phyloP scores from a whole-genome alignment of 1,140 invertebrate species.

The Brachionus plicatilis region DNA sequence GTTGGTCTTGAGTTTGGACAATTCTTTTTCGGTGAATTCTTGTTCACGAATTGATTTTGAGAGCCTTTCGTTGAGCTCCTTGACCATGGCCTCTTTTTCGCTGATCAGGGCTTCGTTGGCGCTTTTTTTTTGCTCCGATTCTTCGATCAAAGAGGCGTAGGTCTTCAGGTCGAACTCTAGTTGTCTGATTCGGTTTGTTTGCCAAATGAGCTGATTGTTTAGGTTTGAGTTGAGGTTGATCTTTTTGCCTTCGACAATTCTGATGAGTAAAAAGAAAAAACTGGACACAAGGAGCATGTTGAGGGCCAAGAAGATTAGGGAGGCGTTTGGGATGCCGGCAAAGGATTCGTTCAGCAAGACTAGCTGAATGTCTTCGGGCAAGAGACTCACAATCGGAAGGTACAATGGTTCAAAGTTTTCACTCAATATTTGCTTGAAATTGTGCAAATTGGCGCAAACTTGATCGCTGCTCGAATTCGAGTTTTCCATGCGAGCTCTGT shows the following conservation, averaged over 20 bases:
- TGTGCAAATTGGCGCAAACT: slow-evolving; percentile 11
- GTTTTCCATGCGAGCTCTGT: neutral
- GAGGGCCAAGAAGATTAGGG: neutral
- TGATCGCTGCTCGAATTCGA: neutral
- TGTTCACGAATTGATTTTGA: neutral
- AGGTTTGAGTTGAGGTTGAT: neutral
- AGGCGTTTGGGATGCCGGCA: neutral
- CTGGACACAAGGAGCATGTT: neutral
- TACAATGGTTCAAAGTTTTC: slow-evolving; percentile 11
- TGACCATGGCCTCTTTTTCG: neutral
- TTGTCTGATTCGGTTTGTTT: neutral
- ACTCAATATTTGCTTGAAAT: neutral
- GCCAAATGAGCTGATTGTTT: neutral
- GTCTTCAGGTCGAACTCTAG: slow-evolving; percentile 3
- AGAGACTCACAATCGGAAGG: neutral
- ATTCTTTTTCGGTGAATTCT: slow-evolving; percentile 7
- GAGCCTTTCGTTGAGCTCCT: neutral
- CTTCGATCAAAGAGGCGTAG: neutral
- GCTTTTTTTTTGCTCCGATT: neutral
- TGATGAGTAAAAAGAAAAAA: neutral
- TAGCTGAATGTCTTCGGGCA: slow-evolving; percentile 19
- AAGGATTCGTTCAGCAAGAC: neutral
- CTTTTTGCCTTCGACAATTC: neutral
- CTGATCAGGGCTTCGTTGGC: neutral
- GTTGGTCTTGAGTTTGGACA: neutral